phyloP scores from a whole-genome alignment of 1,140 invertebrate species.

The Tetramorium alpestre region DNA sequence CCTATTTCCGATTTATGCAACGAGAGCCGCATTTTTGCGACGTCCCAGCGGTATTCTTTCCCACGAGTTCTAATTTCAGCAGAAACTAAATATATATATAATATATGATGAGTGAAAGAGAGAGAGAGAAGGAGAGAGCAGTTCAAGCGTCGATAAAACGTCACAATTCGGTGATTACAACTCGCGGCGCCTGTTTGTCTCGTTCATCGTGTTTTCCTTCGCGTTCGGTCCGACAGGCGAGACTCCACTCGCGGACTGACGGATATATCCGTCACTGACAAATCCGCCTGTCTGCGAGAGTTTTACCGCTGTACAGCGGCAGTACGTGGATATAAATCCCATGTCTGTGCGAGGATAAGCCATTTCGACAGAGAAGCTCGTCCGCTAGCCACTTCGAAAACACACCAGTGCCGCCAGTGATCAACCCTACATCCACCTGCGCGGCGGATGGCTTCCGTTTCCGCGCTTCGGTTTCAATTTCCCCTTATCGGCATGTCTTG shows the following conservation, averaged over 20 bases:
- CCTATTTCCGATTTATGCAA: neutral
- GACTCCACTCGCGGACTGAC: constrained; percentile 21
- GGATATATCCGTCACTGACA: constrained; percentile 76
- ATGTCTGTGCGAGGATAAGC: constrained; percentile 63
- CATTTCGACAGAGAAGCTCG: constrained; percentile 43
- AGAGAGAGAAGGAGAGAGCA: neutral
- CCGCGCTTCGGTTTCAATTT: constrained; percentile 55
- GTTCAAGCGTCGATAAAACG: constrained; percentile 44
- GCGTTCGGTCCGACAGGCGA: constrained; percentile 8
- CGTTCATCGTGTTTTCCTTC: constrained; percentile 52
- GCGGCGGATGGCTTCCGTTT: constrained; percentile 50
- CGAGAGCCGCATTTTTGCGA: neutral
- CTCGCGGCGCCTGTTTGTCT: constrained; percentile 18
- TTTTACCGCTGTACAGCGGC: constrained; percentile 69
- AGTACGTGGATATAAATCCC: constrained; percentile 66
- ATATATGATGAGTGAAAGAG: neutral
- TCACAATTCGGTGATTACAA: constrained; percentile 10
- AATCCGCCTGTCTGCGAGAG: constrained; percentile 76
- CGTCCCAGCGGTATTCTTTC: neutral
- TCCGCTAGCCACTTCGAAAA: constrained; percentile 52
- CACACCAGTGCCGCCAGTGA: constrained; percentile 17
- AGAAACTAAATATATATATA: neutral
- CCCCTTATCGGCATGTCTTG: constrained; percentile 17
- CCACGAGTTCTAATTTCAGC: constrained; percentile 5
- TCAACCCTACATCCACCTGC: neutral